These are phyloP conservation scores for Phragmatobia fuliginosa DNA, from an alignment of 2,888 invertebrate genomes.

Conservation along the genomic window DNA sequence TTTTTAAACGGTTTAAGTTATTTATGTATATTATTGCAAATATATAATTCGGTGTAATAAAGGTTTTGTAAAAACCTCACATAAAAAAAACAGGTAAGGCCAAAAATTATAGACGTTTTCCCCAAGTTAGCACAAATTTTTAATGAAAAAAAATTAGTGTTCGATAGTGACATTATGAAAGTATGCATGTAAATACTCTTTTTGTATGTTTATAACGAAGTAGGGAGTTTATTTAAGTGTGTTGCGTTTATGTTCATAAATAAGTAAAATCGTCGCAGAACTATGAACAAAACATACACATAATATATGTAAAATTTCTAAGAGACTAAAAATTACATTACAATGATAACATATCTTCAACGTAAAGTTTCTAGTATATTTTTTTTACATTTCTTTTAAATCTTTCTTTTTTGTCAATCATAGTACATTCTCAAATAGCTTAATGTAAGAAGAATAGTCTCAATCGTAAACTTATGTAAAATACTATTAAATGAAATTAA, in stretches of 20 bases:
- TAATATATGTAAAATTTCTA: no score
- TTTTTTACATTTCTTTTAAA: no score
- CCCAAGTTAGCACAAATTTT: slow-evolving; percentile 75
- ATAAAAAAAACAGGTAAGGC: slow-evolving; percentile 54
- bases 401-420: no score
- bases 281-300: no score
- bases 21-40: slow-evolving; percentile 55
- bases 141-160: slow-evolving; percentile 47
- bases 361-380: no score
- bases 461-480: no score
- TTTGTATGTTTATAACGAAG: slow-evolving; percentile 37
- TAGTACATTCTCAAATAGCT: no score
- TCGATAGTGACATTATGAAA: slow-evolving; percentile 46
- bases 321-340: neutral
- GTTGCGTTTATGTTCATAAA: slow-evolving; percentile 30
- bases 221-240: slow-evolving; percentile 25
- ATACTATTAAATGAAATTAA: no score
- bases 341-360: no score
- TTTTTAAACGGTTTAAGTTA: slow-evolving; percentile 65
- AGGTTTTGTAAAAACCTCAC: slow-evolving; percentile 67
- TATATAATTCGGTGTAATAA: slow-evolving; percentile 39
- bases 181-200: slow-evolving; percentile 55
- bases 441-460: no score
- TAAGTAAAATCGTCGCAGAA: no score
- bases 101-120: slow-evolving; percentile 60